phyloP scores from a whole-genome alignment of 2,888 invertebrate genomes.

The Himalopsyche kuldschensis region DNA sequence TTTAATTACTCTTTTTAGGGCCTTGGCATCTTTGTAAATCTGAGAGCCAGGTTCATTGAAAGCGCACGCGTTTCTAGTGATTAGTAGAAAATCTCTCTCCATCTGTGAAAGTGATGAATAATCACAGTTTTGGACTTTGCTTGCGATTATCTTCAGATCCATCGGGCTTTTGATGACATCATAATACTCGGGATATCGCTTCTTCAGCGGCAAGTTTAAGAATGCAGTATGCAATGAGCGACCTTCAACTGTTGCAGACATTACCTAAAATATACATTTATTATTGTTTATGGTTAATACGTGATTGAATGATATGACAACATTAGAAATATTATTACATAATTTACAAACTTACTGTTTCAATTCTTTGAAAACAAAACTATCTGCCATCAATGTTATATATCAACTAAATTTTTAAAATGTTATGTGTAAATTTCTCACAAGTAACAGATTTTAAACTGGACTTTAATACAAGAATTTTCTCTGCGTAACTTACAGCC shows the following conservation, averaged over 20 bases:
- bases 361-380: not conserved
- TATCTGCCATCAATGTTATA: too few relatives aligned
- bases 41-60: conserved; percentile 97
- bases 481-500: conserved; percentile 57
- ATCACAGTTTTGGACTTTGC: conserved; percentile 82
- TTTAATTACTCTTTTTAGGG: conserved; percentile 72
- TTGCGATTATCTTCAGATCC: conserved; percentile 90
- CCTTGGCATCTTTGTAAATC: conserved; percentile 94
- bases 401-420: too few relatives aligned
- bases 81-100: conserved; percentile 85
- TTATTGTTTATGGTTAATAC: not conserved
- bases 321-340: not conserved
- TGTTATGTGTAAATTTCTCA: not conserved
- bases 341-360: not conserved
- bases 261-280: conserved; percentile 53
- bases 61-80: conserved; percentile 93
- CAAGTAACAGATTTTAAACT: too few relatives aligned
- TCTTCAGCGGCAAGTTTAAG: conserved; percentile 88
- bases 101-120: conserved; percentile 79
- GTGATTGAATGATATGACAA: not conserved
- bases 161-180: conserved; percentile 92
- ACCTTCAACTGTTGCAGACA: conserved; percentile 84
- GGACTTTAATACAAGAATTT: too few relatives aligned
- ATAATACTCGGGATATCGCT: conserved; percentile 94
- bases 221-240: conserved; percentile 86